Base-by-base conservation (phyloP, 2,888 invertebrate species). In the Chrysolina oricalcia region DNA sequence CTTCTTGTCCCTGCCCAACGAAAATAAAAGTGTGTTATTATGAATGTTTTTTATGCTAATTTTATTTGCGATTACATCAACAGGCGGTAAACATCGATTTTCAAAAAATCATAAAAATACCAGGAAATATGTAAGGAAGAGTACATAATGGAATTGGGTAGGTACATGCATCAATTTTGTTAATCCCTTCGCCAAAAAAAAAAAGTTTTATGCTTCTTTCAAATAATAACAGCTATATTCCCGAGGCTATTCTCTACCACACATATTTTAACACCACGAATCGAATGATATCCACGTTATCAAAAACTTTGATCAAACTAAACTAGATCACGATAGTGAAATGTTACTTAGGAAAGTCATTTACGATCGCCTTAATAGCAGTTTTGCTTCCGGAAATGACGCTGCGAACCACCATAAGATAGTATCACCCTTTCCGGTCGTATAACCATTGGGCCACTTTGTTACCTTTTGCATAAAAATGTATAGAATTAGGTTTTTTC, bases 341-440 rank as follows among this genome's bases (percentile, higher is more conserved):
- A 81, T 78, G 64, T 81, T 81, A 81, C 80, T 81, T 80, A 81
- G 81, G 81, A 81, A 80, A 79, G 77, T 80, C 80, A 82, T 81
- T 82, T 81, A 79, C 80, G 72, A 75, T 73, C 46, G 59, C 77
- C 72, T 76, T 81, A 80, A 81, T 80, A 63, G 80, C 78, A 81
- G 76, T 79, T 80, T 78, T 79, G 79, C 75, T 72, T 78, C 80
- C 82, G 83, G 82, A 83, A 78, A 77, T 81, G 79, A 83, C 75
- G 81, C 78, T 78, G 75, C 76, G 71, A 80, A 75, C 78, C 77
- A 74, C 79, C 76, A 77, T 80, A 80, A 84, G 86, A 86, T 86
- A 80, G 81, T 83, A 86, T 86, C 86, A n/a, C 59, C 23, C 59
- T 17, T 59, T 59, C 59, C 59, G 59, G 59, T 27, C 59, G 27